Evolutionary conservation across 2,797 vertebrate species (phyloP), one percentile per base, ranked within the genome.

Genomic region (Acridotheres tristis): DNA sequence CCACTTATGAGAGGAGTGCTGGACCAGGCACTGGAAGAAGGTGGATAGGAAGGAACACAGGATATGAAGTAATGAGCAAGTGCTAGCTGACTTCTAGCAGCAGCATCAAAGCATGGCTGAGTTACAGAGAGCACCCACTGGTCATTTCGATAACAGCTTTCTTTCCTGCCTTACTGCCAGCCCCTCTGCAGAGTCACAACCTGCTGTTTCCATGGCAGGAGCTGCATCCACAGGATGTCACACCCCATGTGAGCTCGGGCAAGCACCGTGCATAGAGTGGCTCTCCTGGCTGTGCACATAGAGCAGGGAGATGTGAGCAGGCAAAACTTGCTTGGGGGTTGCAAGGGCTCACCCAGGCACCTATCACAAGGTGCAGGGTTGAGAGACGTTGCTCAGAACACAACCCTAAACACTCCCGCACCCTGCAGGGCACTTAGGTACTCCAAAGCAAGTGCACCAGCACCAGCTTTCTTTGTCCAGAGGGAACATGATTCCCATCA

Each of bases 221-320:
- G 36, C 59, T 65, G 50, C 12, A 15, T 53, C 43, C 9, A 2
- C 2, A 5, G 59, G 25, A 43, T 55, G 29, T 48, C 38, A 34
- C 2, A 5, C 3, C 7, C n/a, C 15, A 1, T 1, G 11, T 34
- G 54, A 21, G 19, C 58, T 72, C 3, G 0, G 57, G 23, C 63
- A 54, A 82, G 71, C 47, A 30, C 29, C 26, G 2, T 2, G 53
- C 57, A 9, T 0, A 2, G 48, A 19, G 25, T 2, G 2, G n/a
- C 47, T 57, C n/a, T 67, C n/a, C 15, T 0, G 0, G 42, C 57
- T 48, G 36, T 8, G 3, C 67, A 36, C 58, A 27, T 25, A 53
- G 25, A 65, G 36, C 0, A 0, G 10, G n/a, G 12, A 73, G 12
- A 76, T n/a, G 22, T 0, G 6, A 81, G 27, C 45, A 62, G 22